A percentile compares a stretch with the other conserved stretches of the same genome.
Evolutionary conservation across 2,113 vertebrate genomes (phyloP).

Genomic region (Callocephalon fimbriatum): DNA sequence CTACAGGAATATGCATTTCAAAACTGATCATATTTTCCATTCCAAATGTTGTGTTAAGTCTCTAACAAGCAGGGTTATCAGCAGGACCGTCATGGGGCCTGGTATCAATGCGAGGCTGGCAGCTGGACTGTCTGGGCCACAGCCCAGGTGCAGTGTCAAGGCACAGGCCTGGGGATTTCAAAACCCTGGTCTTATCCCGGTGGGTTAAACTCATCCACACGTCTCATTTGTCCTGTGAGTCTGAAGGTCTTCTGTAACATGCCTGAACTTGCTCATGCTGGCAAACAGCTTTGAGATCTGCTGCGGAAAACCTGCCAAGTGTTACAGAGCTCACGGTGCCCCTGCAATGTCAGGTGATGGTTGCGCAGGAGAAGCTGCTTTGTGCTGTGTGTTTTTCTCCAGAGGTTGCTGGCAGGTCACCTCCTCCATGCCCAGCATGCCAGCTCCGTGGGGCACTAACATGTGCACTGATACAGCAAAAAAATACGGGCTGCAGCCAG

Average conservation of each 20-base stretch:
- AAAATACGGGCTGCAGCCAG: neutral
- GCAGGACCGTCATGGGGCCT: neutral
- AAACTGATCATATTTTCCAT: no score
- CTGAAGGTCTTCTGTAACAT: constrained; percentile 22
- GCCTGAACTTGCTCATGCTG: constrained; percentile 17
- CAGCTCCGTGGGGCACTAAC: neutral
- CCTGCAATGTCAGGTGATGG: neutral
- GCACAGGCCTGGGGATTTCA: constrained; percentile 17
- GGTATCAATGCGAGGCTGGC: neutral
- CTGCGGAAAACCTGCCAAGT: neutral
- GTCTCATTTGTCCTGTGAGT: neutral
- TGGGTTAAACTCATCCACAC: neutral
- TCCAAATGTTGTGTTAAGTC: no score
- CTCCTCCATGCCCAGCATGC: neutral
- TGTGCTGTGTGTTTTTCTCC: neutral
- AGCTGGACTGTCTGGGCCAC: constrained; percentile 5
- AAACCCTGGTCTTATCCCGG: neutral
- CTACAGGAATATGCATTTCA: no score
- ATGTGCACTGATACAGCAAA: neutral
- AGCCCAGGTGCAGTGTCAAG: neutral
- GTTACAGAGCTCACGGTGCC: neutral
- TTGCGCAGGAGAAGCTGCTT: neutral
- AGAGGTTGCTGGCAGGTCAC: neutral
- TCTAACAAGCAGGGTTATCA: neutral
- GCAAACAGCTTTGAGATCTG: neutral